These are phyloP conservation scores for Papilio xuthus DNA, from an alignment of 1,140 invertebrate genomes.

Conservation along the genomic window DNA sequence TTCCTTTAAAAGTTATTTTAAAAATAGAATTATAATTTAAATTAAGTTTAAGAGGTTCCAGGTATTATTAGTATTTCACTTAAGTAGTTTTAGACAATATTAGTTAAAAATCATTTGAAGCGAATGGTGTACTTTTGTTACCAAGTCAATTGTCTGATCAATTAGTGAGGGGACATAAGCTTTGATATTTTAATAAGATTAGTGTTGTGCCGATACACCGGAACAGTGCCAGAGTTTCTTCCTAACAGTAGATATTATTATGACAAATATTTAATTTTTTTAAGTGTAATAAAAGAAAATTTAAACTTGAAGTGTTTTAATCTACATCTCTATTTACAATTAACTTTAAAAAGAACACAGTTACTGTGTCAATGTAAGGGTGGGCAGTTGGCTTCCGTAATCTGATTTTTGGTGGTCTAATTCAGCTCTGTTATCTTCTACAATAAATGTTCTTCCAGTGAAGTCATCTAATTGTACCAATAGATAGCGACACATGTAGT, in stretches of 20 bases:
- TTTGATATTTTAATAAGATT: too few species aligned
- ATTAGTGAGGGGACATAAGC: too few species aligned
- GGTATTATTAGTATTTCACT: background rate
- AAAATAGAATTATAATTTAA: too few species aligned
- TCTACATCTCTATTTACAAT: conserved; percentile 48
- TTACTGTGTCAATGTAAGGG: conserved; percentile 63
- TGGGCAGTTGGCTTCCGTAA: conserved; percentile 56
- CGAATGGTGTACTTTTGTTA: too few species aligned
- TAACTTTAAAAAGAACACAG: conserved; percentile 44
- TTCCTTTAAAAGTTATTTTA: too few species aligned
- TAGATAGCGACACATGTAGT: conserved; percentile 91
- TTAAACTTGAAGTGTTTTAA: conserved; percentile 13
- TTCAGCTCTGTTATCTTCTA: conserved; percentile 87
- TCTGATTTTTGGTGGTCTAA: conserved; percentile 58
- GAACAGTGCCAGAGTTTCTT: too few species aligned
- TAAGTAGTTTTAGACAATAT: too few species aligned
- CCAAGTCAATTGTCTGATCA: too few species aligned
- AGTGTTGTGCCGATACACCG: too few species aligned
- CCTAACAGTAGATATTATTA: background rate
- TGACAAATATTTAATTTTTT: background rate
- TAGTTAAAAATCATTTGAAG: too few species aligned
- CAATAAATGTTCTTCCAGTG: conserved; percentile 85
- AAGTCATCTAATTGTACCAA: conserved; percentile 92
- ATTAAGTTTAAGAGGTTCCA: background rate
- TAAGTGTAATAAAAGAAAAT: background rate